phyloP scores from a whole-genome alignment of 2,113 vertebrate species.

The Apus apus region DNA sequence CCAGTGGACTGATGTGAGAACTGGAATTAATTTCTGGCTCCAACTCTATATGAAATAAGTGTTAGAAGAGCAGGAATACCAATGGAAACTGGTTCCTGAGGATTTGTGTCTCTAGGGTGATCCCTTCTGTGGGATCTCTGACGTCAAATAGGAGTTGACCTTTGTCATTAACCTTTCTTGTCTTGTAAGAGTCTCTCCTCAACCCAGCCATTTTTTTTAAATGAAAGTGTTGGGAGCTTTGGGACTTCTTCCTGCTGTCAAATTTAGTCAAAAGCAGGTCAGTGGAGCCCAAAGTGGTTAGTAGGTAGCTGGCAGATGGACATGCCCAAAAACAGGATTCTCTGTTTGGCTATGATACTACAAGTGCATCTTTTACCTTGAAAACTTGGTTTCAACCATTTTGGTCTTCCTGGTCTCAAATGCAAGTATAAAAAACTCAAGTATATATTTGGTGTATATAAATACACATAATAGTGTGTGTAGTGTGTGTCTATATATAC shows the following conservation, averaged over 20 bases:
- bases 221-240: constrained; percentile 22
- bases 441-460: not conserved
- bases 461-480: too few species aligned
- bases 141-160: constrained; percentile 12
- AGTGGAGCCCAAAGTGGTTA: not conserved
- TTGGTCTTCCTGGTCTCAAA: not conserved
- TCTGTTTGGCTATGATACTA: not conserved
- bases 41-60: not conserved
- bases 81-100: not conserved
- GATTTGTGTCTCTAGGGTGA: constrained; percentile 19
- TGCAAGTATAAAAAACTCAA: not conserved
- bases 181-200: not conserved
- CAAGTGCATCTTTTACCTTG: not conserved
- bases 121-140: constrained; percentile 27
- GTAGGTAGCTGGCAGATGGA: not conserved
- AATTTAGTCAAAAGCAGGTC: constrained; percentile 7
- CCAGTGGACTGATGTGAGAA: constrained; percentile 37
- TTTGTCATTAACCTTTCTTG: constrained; percentile 51
- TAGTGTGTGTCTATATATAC: too few species aligned
- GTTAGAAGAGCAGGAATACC: not conserved
- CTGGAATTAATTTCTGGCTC: constrained; percentile 28
- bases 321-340: not conserved
- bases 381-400: not conserved
- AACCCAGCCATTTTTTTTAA: not conserved
- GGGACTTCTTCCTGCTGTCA: constrained; percentile 14